Base-by-base conservation (phyloP, 1,140 invertebrate species). In the Andricus grossulariae region DNA sequence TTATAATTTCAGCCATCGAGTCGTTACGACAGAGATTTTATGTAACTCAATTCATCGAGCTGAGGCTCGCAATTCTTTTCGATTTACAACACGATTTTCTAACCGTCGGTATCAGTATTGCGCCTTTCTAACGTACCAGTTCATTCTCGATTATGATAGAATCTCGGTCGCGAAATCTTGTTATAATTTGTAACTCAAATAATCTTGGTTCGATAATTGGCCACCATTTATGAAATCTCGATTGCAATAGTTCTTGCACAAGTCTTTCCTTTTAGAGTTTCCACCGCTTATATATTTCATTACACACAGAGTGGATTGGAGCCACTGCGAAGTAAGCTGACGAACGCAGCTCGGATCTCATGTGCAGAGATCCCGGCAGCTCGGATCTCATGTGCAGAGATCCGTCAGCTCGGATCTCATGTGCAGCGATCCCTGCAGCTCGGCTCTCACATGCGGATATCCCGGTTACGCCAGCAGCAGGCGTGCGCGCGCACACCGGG, bases 1-100 rank as follows among this genome's bases (percentile, higher is more conserved):
- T 66, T 16, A 32, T 66, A 66, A 39, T 66, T 32, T 66, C 2
- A 15, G 25, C 25, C 21, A 60, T 60, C 11, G 25, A 21, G 19
- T 15, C 15, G 13, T 66, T 39, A 66, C 60, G 60, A 45, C 60
- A 66, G 25, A 10, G 12, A 45, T 66, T 66, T 66, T 66, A 66
- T 66, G 25, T 45, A 66, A 66, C 39, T 25, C 60, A 66, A 66
- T 66, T 39, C 60, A 66, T 66, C 60, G 60, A 66, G 25, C n/a
- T 66, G 60, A 66, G 25, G n/a, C 32, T 66, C 32, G 32, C 32
- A 66, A 66, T 66, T 66, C 60, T n/a, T 54, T 7, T 32, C 39
- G 60, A 66, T 66, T 66, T 66, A 66, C 60, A 32, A 66, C 32
- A 66, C 39, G 39, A 32, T 66, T 66, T 39, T 66, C 25, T 32